Base-by-base conservation (phyloP, 35 echinoderm and acorn worm genomes). In the Stichopus chloronotus region DNA sequence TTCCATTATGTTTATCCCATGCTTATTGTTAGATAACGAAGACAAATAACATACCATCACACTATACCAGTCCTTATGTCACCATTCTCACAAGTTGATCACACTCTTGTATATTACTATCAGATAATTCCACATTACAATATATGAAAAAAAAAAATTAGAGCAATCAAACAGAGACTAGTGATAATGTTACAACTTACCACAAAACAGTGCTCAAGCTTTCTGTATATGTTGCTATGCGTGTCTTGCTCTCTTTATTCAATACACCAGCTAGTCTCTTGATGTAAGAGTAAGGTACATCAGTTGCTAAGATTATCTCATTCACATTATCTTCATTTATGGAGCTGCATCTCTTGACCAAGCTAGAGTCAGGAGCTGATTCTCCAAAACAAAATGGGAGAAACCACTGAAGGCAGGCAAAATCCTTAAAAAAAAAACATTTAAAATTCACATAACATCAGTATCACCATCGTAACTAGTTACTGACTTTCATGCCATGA, bases 311-410 rank as follows among this genome's bases (percentile, higher is more conserved):
- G 6, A 98, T 78, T 23, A 98, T 13, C 63, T 96, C 93, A 56
- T 98, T 98, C 13, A 96, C 87, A 23, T 96, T 98, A 30, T 92
- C 97, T 14, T 57, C 52, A 43, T 72, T 96, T 56, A 96, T 81
- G 7, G 59, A n/a, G 10, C 58, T 25, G 76, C 97, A 98, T 19
- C 63, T 76, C 21, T 81, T 43, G 7, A 96, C 97, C 86, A 98
- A 71, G 30, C 93, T 93, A 5, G 76, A 79, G 6, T 90, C 88
- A 9, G 97, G 97, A 17, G 97, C 97, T 52, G 93, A 30, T 52
- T 76, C 91, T 63, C 95, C 97, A 93, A 94, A 98, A 77, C 97
- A 98, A 81, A 94, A 79, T 24, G 94, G 87, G 9, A 98, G 88
- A 76, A 98, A 98, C 97, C 97, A 98, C n/a, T 93, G 93, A 13